Conservation (phyloP, 2,888 invertebrate genomes). For the Osedax fenrisi region DNA sequence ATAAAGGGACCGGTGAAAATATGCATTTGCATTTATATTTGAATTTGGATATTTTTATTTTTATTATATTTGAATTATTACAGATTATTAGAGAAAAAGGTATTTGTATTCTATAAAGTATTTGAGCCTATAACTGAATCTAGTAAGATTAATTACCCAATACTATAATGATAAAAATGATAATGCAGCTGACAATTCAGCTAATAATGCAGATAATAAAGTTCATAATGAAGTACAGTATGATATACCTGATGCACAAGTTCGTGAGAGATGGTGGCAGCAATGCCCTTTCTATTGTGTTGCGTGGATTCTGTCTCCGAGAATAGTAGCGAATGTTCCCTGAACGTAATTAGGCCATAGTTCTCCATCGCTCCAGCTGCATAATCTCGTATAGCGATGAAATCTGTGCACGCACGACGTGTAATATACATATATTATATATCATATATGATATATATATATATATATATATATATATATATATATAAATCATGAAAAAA, state of each 20-base stretch:
- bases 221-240: not conserved
- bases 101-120: too few species aligned
- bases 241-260: slow-evolving; percentile 55
- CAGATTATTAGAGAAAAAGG: too few species aligned
- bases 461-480: not conserved
- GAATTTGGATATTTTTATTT: too few species aligned
- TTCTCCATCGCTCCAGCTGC: slow-evolving; percentile 73
- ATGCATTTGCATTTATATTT: too few species aligned
- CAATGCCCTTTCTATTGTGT: slow-evolving; percentile 38
- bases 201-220: not conserved
- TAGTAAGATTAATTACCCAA: too few species aligned
- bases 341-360: slow-evolving; percentile 65
- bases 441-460: not conserved
- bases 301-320: slow-evolving; percentile 54
- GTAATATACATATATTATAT: not conserved
- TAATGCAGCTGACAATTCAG: too few species aligned
- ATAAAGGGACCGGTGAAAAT: too few species aligned
- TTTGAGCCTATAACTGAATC: too few species aligned
- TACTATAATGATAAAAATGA: too few species aligned
- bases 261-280: slow-evolving; percentile 65
- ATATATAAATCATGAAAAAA: not conserved
- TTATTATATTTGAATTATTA: too few species aligned
- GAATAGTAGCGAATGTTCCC: slow-evolving; percentile 63
- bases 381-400: slow-evolving; percentile 77
- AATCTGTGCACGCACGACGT: slow-evolving; percentile 19